phyloP scores from a whole-genome alignment of 2,888 invertebrate genomes.

The Tachina fera region DNA sequence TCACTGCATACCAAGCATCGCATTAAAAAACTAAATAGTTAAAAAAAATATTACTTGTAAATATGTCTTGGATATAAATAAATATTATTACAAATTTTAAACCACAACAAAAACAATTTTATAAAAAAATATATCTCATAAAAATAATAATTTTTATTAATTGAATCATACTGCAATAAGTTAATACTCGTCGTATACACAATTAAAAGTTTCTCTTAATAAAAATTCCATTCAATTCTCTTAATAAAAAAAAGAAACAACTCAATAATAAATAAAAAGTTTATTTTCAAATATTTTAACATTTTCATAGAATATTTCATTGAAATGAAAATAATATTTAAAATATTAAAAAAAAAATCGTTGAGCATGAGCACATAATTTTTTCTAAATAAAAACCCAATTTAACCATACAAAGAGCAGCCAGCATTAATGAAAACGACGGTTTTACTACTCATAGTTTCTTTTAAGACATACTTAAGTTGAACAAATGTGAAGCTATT shows the following conservation, averaged over 20 bases:
- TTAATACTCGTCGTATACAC: too few species aligned
- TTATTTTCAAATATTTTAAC: not conserved
- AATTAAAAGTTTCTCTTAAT: too few species aligned
- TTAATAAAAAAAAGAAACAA: too few species aligned
- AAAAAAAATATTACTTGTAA: not conserved
- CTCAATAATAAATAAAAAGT: not conserved
- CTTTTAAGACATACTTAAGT: constrained; percentile 18
- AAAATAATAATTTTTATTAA: too few species aligned
- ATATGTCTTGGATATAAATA: not conserved
- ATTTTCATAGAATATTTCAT: not conserved
- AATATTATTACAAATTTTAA: too few species aligned
- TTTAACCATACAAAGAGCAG: not conserved
- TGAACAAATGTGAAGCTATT: constrained; percentile 31
- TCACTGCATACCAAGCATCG: constrained; percentile 28
- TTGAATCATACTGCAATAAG: too few species aligned
- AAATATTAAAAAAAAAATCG: constrained; percentile 54
- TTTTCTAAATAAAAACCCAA: constrained; percentile 12
- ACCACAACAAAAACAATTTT: not conserved
- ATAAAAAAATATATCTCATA: not conserved
- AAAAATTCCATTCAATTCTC: too few species aligned
- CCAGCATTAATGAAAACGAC: constrained; percentile 2
- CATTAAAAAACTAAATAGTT: not conserved
- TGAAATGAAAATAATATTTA: not conserved
- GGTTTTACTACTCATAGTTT: constrained; percentile 54
- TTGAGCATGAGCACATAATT: constrained; percentile 62